Conservation (phyloP, 2,797 vertebrate genomes). For the Rhynchonycteris naso region DNA sequence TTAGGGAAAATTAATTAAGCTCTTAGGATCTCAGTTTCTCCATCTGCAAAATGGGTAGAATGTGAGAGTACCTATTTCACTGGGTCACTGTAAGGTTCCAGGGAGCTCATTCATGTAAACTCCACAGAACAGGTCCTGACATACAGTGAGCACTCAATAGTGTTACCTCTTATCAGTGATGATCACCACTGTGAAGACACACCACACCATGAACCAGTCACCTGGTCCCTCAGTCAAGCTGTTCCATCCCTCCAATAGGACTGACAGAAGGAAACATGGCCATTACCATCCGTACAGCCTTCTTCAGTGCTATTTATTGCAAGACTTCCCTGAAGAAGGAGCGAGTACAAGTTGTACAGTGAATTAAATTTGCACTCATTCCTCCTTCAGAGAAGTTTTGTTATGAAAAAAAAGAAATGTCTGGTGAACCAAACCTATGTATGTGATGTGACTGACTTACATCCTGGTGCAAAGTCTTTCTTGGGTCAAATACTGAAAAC, state of each 20-base stretch:
- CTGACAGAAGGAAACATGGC: neutral
- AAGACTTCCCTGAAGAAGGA: no score
- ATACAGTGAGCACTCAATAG: neutral
- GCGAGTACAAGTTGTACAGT: no score
- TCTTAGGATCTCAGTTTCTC: neutral
- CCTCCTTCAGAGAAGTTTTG: neutral
- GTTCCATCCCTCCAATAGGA: neutral
- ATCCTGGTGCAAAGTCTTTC: neutral
- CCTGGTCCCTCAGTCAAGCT: neutral
- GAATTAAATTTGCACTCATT: neutral
- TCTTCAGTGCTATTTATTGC: neutral
- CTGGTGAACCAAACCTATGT: neutral
- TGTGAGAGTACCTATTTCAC: neutral
- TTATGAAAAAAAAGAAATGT: neutral
- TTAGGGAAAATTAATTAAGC: neutral
- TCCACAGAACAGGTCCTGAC: neutral
- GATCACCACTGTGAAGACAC: neutral
- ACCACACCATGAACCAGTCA: neutral
- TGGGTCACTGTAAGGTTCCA: neutral
- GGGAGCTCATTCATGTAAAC: neutral
- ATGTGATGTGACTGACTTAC: neutral
- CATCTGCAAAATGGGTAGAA: neutral
- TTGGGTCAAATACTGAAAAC: neutral
- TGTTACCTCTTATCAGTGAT: neutral
- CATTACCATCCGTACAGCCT: neutral